Evolutionary conservation across 2,888 invertebrate species (phyloP), one percentile per base, ranked within the genome.

Genomic region (Miltochrista miniata): DNA sequence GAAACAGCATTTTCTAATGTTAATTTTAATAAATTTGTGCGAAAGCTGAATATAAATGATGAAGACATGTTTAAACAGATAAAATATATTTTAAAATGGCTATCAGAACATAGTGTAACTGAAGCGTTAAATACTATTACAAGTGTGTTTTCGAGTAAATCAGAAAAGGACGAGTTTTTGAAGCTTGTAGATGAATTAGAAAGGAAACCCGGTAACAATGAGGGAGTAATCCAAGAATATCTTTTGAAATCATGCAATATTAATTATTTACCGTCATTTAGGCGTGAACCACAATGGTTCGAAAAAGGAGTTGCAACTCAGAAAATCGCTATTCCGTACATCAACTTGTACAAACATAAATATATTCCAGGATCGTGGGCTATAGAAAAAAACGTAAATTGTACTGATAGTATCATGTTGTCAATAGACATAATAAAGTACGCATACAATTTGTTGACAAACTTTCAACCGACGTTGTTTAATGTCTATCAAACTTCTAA

Each of bases 371-470:
- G 58, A 4, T 54, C 61, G 8, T 34, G 30, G 41, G 43, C 33
- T 7, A 15, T 50, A 1, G 52, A 51, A 14, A 46, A 45, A 1
- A 29, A 15, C 13, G n/a, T n/a, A n/a, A 12, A 29, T 7, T 11
- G 35, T 24, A 2, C 30, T 7, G 52, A 56, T 15, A 40, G 47
- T 30, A 7, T 70, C 13, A 39, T 73, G 8, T 13, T 72, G 9
- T 69, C 76, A 0, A 56, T 71, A 2, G 74, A 76, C 14, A 73
- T 82, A 12, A 54, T 76, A 10, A 72, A 67, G 53, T 82, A 81
- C 42, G 76, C 71, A 3, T 73, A 62, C 48, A 75, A 76, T 48
- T 63, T 82, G 30, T 48, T 82, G 0, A 74, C 71, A 9, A 73
- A 81, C 67, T 53, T 45, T 31, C 36, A 14, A 40, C 15, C 11